Evolutionary conservation across 1,140 invertebrate species (phyloP), one percentile per base, ranked within the genome.

Genomic region (Magallana gigas): DNA sequence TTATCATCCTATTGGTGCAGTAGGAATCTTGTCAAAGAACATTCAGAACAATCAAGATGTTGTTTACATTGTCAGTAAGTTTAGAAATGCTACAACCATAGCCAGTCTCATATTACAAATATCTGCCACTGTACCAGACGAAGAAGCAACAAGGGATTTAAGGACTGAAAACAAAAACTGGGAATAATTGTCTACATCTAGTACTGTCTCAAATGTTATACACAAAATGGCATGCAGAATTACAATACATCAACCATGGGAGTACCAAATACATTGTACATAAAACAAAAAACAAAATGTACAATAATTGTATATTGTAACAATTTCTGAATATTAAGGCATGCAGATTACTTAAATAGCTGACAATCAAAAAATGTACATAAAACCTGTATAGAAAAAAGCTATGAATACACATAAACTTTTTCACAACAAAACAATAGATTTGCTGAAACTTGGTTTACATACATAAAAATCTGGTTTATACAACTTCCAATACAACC

Each of bases 81-180:
- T 71, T 71, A 71, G 68, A 71, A 36, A 71, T 29, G 68, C 68
- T 71, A 71, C 68, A 71, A 71, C 68, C 68, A 71, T 71, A 71
- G 68, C 68, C 68, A 71, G 68, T 29, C 68, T 71, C 60, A 62
- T 23, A 23, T 62, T 71, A 71, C 68, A 71, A 71, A 71, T 71
- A 71, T 18, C 68, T 71, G 68, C 23, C 68, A 23, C 68, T 18
- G 68, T 71, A 71, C 68, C 68, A 71, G 68, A 71, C 36, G 68
- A 71, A 36, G 68, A 71, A 36, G 68, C 68, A 71, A 71, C 68
- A 18, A 71, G 68, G 68, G 68, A 71, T 29, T 71, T 71, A 71
- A 71, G 18, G 68, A 71, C 68, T 71, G 68, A 71, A 36, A 71
- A 71, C 68, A 29, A 71, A 71, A 71, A 71, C 68, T 18, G 23